phyloP scores from a whole-genome alignment of 2,797 vertebrate species.

The Cirrhinus molitorella region DNA sequence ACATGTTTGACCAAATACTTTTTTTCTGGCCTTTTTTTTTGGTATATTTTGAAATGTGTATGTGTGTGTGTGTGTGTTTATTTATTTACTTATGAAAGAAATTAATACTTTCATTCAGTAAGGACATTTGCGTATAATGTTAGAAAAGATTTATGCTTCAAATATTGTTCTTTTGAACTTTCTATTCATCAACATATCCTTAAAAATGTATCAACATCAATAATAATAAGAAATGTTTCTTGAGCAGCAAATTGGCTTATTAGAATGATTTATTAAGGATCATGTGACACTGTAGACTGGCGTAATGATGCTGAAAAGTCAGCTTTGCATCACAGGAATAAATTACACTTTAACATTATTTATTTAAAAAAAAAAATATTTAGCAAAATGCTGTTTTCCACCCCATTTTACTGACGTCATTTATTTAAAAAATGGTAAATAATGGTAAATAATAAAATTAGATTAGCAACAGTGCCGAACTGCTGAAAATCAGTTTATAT shows the following conservation, averaged over 20 bases:
- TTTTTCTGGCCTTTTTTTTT: background rate
- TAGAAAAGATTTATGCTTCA: too few relatives aligned
- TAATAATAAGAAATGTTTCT: too few relatives aligned
- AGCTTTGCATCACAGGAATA: background rate
- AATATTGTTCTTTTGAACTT: too few relatives aligned
- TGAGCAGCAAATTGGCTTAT: too few relatives aligned
- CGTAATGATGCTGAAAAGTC: background rate
- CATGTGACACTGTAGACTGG: background rate
- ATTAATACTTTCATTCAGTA: background rate
- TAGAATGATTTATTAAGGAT: background rate
- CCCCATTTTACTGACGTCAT: background rate
- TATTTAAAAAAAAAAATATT: background rate
- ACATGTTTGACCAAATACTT: background rate
- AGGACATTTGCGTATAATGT: background rate
- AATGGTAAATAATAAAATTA: background rate
- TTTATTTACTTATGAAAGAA: too few relatives aligned
- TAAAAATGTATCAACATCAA: too few relatives aligned
- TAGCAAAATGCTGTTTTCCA: background rate
- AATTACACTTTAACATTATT: background rate
- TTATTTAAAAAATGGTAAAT: background rate
- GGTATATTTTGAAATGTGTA: background rate
- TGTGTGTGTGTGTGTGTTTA: too few relatives aligned
- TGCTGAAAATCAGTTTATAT: background rate
- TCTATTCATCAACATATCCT: too few relatives aligned
- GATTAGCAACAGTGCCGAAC: background rate